phyloP scores from a whole-genome alignment of 2,888 invertebrate genomes.

The Escarpia spicata region DNA sequence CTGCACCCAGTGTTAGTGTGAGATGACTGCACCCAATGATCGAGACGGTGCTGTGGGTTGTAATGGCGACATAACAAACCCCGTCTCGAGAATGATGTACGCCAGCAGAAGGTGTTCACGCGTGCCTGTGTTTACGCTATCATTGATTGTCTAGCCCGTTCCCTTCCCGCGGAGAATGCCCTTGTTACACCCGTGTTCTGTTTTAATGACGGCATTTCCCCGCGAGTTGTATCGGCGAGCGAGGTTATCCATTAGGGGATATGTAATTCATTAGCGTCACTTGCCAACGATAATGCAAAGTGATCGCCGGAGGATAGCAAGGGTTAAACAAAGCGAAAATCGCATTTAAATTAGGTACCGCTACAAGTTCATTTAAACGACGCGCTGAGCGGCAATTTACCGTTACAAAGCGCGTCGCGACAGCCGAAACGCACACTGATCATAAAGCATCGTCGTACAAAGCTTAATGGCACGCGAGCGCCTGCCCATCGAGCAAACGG shows the following conservation, averaged over 20 bases:
- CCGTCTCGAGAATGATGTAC: neutral
- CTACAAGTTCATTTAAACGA: slow-evolving; percentile 16
- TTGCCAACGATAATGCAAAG: slow-evolving; percentile 1
- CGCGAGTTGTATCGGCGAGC: neutral
- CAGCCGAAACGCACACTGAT: neutral
- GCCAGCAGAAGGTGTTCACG: neutral
- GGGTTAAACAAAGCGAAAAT: slow-evolving; percentile 13
- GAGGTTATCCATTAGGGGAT: neutral
- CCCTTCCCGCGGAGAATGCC: neutral
- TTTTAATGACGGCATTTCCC: neutral
- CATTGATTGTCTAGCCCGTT: neutral
- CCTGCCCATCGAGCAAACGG: neutral
- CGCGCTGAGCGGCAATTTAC: slow-evolving; percentile 16
- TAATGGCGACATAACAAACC: neutral
- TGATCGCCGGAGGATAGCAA: neutral
- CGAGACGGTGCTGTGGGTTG: neutral
- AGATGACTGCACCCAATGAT: neutral
- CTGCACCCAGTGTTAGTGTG: neutral
- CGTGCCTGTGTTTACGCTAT: neutral
- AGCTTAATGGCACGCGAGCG: slow-evolving; percentile 2
- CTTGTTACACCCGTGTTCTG: neutral
- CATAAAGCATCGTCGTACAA: neutral
- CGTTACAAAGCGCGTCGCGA: neutral
- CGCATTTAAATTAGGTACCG: slow-evolving; percentile 16
- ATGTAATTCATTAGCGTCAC: slow-evolving; percentile 16